Percentiles rank a stretch among this genome's conserved stretches.
These are phyloP conservation scores for Carcina quercana DNA, from an alignment of 2,888 invertebrate genomes.

Conservation along the genomic window DNA sequence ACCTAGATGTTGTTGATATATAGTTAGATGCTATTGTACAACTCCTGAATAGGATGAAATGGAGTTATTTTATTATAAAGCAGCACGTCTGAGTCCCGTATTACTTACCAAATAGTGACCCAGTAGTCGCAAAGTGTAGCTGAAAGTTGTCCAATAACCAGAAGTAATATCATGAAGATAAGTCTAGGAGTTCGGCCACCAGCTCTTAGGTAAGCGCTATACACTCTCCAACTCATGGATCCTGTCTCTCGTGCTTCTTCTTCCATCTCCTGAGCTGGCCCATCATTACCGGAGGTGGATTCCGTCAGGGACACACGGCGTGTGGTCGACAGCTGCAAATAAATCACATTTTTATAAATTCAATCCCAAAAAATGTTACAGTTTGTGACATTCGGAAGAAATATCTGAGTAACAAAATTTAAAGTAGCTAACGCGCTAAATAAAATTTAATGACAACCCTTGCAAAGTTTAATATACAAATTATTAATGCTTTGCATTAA, in stretches of 20 bases:
- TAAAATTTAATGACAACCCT: too few relatives aligned
- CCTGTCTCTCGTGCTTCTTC: slow-evolving; percentile 77
- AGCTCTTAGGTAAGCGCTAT: slow-evolving; percentile 76
- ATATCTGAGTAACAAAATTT: too few relatives aligned
- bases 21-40: too few relatives aligned
- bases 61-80: too few relatives aligned
- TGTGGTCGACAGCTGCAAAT: slow-evolving; percentile 54
- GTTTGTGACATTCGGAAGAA: too few relatives aligned
- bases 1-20: too few relatives aligned
- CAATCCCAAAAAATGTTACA: too few relatives aligned
- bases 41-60: too few relatives aligned
- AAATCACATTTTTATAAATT: background rate
- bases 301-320: slow-evolving; percentile 62
- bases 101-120: slow-evolving; percentile 80
- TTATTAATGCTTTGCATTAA: too few relatives aligned
- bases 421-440: too few relatives aligned
- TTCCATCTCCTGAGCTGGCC: slow-evolving; percentile 71
- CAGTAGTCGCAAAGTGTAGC: slow-evolving; percentile 85
- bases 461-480: too few relatives aligned
- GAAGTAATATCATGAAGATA: slow-evolving; percentile 66
- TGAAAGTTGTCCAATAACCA: slow-evolving; percentile 77
- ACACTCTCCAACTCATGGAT: slow-evolving; percentile 77
- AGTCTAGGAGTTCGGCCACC: slow-evolving; percentile 73
- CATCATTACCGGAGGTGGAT: slow-evolving; percentile 52
- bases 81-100: too few relatives aligned